Evolutionary conservation across 2,797 vertebrate genomes (phyloP), one percentile per base, ranked within the genome.

Genomic region (Chromis chromis): DNA sequence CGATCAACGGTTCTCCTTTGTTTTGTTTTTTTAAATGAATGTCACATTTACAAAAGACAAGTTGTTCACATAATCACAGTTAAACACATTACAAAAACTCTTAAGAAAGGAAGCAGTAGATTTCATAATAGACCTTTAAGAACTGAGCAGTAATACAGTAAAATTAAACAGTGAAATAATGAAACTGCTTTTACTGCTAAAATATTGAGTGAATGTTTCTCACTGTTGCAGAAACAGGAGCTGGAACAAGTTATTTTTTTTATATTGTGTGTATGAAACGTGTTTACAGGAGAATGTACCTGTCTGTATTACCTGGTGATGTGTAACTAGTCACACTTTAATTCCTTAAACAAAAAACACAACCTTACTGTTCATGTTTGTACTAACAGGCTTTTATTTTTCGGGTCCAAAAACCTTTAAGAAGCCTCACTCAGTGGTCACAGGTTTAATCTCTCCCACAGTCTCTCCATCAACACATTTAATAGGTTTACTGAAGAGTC

Each of bases 401-500:
- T 40, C 39, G 17, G 7, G 39, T 74, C 25, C 60, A 9, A 50
- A 67, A 70, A 27, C 31, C 22, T 24, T 19, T 24, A 19, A 48
- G 44, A 54, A 28, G 24, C 25, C 2, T 71, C 28, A 27, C 31
- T 42, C 27, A 67, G 54, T 27, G 24, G 12, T 52, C 36, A 14
- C 53, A 70, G 49, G 64, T 70, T 72, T 22, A 19, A 25, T 63
- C 12, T 53, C 49, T 27, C 53, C 14, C 46, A 10, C 21, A n/a
- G 54, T 25, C 25, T 39, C n/a, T 69, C 46, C 50, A 57, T 71
- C 70, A 56, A 28, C 68, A 54, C 65, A 48, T 49, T 27, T 61
- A 42, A 70, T 61, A 25, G 36, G 62, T 73, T 74, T 52, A 65
- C 48, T 54, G 48, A 39, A 74, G 67, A 78, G 39, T 49, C 24